Base-by-base conservation (phyloP, 2,888 invertebrate genomes). In the Sinhomidia bicolor region DNA sequence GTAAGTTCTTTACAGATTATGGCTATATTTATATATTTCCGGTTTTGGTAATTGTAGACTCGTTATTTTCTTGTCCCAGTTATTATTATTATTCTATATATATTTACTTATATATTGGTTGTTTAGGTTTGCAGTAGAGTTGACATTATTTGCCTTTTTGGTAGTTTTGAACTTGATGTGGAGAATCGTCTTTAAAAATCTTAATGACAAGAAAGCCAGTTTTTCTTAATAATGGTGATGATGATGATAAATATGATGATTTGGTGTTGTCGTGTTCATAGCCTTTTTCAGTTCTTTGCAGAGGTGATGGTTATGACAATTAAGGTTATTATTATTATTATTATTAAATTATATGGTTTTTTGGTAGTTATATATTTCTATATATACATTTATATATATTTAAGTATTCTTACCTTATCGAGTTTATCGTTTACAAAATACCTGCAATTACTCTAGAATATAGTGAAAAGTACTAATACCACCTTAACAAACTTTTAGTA, bases 371-470 rank as follows among this genome's bases (percentile, higher is more conserved):
- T 44, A 9, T n/a, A 36, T 17, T 12, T 44, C n/a, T 44, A 36
- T 44, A 6, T 44, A 62, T 29, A 29, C 29, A 60, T 60, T 26
- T 12, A 60, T 17, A n/a, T 62, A 29, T 32, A 20, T 3, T 68
- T 20, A 74, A 14, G 14, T 29, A 26, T 23, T 41, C 23, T 44
- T 32, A 20, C 36, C n/a, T 74, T 74, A 23, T 17, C 23, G 54
- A 54, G 17, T 57, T 57, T 78, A 29, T 51, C 2, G 14, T 60
- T 76, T 80, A 41, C 41, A 80, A 80, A 68, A 68, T 57, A 83
- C 83, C 83, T 83, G 83, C 83, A 83, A 83, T 83, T 83, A 83
- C 83, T 83, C 74, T 57, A 83, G 71, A 71, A 32, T 23, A 20
- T 23, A 20, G 17, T 10, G 17, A n/a, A n/a, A n/a, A 78, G n/a